Evolutionary conservation across 2,113 vertebrate species (phyloP), one percentile per base, ranked within the genome.

Genomic region (Okapia johnstoni): DNA sequence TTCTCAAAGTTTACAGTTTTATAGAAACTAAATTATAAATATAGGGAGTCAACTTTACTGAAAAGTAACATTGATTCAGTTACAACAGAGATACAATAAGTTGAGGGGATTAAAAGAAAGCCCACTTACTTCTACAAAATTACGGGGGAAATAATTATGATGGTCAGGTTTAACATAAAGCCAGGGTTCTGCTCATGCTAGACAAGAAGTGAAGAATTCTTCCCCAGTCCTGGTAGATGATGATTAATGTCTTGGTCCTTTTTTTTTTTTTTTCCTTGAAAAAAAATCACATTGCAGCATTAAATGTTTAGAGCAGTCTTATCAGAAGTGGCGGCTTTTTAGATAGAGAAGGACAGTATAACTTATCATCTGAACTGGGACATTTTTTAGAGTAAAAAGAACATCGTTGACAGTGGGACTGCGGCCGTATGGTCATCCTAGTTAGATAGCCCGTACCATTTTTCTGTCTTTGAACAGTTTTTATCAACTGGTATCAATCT

Each of bases 271-370:
- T 33, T 5, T 36, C 19, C 15, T 43, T 1, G 1, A 5, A n/a
- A 91, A 90, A 85, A 70, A 52, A 73, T 89, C 25, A 58, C 28
- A n/a, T 84, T 84, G 61, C 21, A 46, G 36, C 46, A 23, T 76
- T n/a, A 90, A 88, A 61, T 58, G n/a, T 13, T 28, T 46, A 83
- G 13, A 46, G 25, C 33, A 84, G 12, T 30, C 33, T 89, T 85
- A 92, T 30, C 13, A 85, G 16, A 96, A 88, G 6, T 33, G 16
- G 14, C 7, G 84, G 25, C 3, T 60, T 48, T 83, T 97, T 54
- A 80, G 23, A 85, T 91, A 23, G 61, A 88, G 48, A 91, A 5
- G 6, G 21, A 96, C 43, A 30, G 33, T 63, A 14, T 12, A 58
- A 43, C 50, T 52, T 81, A 73, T 70, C 52, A 57, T 61, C 1